phyloP scores from a whole-genome alignment of 2,888 invertebrate genomes.

The Apeira syringaria region DNA sequence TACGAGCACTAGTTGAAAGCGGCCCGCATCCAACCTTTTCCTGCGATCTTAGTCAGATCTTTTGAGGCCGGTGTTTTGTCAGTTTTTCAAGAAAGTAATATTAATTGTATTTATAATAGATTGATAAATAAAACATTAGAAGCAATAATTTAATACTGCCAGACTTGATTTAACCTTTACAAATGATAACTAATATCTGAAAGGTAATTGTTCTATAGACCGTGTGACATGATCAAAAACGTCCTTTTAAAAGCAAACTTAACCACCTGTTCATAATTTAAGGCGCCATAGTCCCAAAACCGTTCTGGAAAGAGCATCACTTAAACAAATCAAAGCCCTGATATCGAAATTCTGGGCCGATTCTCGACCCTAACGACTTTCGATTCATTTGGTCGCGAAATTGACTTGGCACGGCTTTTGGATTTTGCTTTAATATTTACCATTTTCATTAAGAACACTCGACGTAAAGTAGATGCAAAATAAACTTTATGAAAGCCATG shows the following conservation, averaged over 20 bases:
- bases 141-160: too few species aligned
- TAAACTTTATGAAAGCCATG: not conserved
- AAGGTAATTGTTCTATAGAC: not conserved
- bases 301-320: constrained; percentile 3
- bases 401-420: constrained; percentile 47
- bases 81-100: too few species aligned
- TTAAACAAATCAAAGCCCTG: constrained; percentile 10
- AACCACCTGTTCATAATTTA: not conserved
- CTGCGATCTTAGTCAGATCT: too few species aligned
- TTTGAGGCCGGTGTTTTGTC: too few species aligned
- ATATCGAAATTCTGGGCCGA: constrained; percentile 17
- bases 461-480: not conserved
- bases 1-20: too few species aligned
- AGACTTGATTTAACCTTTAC: too few species aligned
- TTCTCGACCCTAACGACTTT: constrained; percentile 42
- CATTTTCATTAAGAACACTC: constrained; percentile 42
- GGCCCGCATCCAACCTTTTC: too few species aligned
- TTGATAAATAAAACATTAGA: too few species aligned
- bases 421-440: constrained; percentile 50
- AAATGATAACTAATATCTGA: not conserved
- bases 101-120: too few species aligned
- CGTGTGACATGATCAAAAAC: not conserved
- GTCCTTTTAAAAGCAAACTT: not conserved
- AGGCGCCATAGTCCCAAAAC: not conserved
- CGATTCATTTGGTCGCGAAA: constrained; percentile 52